These are phyloP conservation scores for Suillia variegata DNA, from an alignment of 2,888 invertebrate genomes.

Conservation along the genomic window DNA sequence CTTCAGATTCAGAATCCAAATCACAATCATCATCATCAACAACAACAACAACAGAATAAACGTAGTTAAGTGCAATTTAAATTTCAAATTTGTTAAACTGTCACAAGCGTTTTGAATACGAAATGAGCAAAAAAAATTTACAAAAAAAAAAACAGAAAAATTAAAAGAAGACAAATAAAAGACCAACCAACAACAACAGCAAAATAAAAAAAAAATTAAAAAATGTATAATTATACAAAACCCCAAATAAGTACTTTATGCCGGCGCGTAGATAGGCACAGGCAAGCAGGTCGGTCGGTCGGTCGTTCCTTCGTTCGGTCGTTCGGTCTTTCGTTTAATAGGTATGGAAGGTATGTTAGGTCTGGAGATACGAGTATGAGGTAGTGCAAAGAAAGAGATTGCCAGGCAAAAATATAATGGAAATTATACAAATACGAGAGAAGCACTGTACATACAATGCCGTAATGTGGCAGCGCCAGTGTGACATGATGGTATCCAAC, in stretches of 20 bases:
- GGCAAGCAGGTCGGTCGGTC: constrained; percentile 5
- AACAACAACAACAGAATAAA: not conserved
- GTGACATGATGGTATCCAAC: not conserved
- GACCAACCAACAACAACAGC: too few relatives aligned
- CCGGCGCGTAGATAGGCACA: not conserved
- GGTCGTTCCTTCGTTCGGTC: too few relatives aligned
- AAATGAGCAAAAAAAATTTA: constrained; percentile 44
- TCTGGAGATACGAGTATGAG: not conserved
- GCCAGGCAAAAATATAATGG: constrained; percentile 2
- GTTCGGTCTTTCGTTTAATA: too few relatives aligned
- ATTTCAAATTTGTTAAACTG: constrained; percentile 55
- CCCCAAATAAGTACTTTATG: constrained; percentile 7
- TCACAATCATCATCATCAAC: not conserved
- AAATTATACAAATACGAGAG: not conserved
- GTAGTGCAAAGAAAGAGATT: not conserved
- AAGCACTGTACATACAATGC: not conserved
- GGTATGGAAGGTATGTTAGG: too few relatives aligned
- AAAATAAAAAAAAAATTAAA: constrained; percentile 26
- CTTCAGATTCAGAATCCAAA: too few relatives aligned
- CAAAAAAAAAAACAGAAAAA: too few relatives aligned
- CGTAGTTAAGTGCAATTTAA: constrained; percentile 44
- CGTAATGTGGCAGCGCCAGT: not conserved
- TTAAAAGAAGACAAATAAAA: too few relatives aligned
- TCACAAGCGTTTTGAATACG: constrained; percentile 49
- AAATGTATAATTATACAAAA: constrained; percentile 37